Evolutionary conservation across 1,140 invertebrate species (phyloP).

Genomic region (Heliconius hewitsoni): DNA sequence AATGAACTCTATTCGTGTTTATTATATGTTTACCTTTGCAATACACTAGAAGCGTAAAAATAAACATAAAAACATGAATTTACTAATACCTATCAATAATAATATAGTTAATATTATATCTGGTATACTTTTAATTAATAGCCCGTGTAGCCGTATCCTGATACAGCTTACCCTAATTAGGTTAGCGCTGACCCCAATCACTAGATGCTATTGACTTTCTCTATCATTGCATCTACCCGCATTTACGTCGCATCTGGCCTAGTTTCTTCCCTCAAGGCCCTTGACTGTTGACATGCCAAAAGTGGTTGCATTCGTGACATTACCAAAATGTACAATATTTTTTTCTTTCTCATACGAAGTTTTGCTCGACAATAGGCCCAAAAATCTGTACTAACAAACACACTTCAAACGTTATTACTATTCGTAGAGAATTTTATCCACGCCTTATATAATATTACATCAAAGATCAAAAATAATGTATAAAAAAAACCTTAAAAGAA

Average conservation of each 20-base stretch:
- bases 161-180: not conserved
- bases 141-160: not conserved
- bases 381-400: not conserved
- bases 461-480: too few relatives aligned
- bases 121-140: not conserved
- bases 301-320: conserved; percentile 32
- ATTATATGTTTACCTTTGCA: too few relatives aligned
- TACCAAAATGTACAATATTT: conserved; percentile 17
- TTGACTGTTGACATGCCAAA: conserved; percentile 38
- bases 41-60: too few relatives aligned
- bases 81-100: not conserved
- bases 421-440: not conserved
- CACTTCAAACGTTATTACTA: not conserved
- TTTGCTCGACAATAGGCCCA: not conserved
- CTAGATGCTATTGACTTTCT: conserved; percentile 9
- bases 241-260: conserved; percentile 42
- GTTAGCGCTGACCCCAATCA: conserved; percentile 27
- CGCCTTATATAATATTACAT: too few relatives aligned
- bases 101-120: not conserved
- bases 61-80: too few relatives aligned
- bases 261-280: conserved; percentile 41
- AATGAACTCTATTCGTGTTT: too few relatives aligned
- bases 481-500: too few relatives aligned
- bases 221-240: conserved; percentile 28
- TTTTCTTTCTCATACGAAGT: not conserved